Conservation (phyloP, 2,888 invertebrate genomes). For the Cantharis flavilabris region DNA sequence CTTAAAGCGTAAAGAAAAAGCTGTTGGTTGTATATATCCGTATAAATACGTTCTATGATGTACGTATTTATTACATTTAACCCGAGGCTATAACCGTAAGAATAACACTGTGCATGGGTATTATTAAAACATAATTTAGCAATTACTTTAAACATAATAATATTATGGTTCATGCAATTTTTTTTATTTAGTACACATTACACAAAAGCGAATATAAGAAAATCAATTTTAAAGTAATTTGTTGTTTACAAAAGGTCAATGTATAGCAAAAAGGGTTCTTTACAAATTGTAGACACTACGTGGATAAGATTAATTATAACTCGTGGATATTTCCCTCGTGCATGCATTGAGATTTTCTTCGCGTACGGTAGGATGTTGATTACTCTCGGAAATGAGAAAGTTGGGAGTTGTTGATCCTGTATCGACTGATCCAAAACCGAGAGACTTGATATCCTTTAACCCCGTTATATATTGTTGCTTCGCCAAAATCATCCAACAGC, state of each 20-base stretch:
- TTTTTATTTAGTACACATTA: not conserved
- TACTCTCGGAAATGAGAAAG: conserved; percentile 33
- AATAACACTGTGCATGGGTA: not conserved
- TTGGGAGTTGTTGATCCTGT: conserved; percentile 33
- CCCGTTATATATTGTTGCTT: conserved; percentile 14
- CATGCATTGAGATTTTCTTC: conserved; percentile 32
- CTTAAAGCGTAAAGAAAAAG: too few species aligned
- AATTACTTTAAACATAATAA: not conserved
- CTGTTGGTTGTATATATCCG: too few species aligned
- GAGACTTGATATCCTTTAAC: conserved; percentile 30
- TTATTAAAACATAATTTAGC: not conserved
- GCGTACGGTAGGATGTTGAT: conserved; percentile 32
- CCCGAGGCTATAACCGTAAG: not conserved
- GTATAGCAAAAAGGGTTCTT: conserved; percentile 15
- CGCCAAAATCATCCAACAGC: conserved; percentile 16
- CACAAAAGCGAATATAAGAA: not conserved
- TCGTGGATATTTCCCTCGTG: conserved; percentile 27
- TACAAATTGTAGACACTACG: conserved; percentile 20
- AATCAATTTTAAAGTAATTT: not conserved
- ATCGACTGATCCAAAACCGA: conserved; percentile 31
- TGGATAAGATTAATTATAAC: conserved; percentile 30
- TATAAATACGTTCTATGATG: not conserved
- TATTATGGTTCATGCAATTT: not conserved
- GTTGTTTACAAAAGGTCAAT: not conserved
- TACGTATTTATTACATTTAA: not conserved